These are phyloP conservation scores for Oncorhynchus mykiss DNA, from an alignment of 2,113 vertebrate species.

Conservation along the genomic window DNA sequence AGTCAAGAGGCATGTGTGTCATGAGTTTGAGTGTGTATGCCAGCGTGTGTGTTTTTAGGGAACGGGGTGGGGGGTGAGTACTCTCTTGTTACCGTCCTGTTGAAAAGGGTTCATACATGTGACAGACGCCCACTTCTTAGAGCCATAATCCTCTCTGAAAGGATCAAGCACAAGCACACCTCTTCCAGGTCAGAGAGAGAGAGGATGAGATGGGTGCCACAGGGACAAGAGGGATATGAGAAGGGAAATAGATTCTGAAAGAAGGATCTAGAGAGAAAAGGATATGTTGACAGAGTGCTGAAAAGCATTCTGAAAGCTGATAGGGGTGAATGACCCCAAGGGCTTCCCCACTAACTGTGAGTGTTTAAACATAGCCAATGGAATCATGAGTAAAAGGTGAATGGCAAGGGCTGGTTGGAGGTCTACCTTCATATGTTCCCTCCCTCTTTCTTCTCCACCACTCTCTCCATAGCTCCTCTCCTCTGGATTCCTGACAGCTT, in stretches of 20 bases:
- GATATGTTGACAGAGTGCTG: slow-evolving; percentile 43
- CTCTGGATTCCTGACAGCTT: slow-evolving; percentile 19
- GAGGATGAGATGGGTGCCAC: neutral
- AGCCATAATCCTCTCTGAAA: slow-evolving; percentile 34
- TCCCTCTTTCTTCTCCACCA: slow-evolving; percentile 2
- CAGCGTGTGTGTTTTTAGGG: slow-evolving; percentile 13
- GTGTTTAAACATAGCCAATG: slow-evolving; percentile 57
- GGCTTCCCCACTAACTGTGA: slow-evolving; percentile 41
- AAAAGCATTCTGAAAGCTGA: slow-evolving; percentile 47
- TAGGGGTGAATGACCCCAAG: slow-evolving; percentile 43
- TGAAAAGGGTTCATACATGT: slow-evolving; percentile 30
- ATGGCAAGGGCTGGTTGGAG: slow-evolving; percentile 29
- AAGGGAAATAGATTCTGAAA: slow-evolving; percentile 23
- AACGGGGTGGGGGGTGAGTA: neutral
- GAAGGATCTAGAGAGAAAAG: slow-evolving; percentile 14
- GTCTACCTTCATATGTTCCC: slow-evolving; percentile 11
- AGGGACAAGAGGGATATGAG: slow-evolving; percentile 10
- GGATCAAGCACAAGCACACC: slow-evolving; percentile 30
- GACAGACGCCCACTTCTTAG: slow-evolving; percentile 12
- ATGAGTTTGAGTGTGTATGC: slow-evolving; percentile 21
- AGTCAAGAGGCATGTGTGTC: neutral
- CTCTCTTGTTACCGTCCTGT: slow-evolving; percentile 24
- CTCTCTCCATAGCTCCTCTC: neutral
- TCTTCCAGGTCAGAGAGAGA: slow-evolving; percentile 19
- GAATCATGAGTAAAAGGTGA: slow-evolving; percentile 40